Conservation (phyloP, 2,797 vertebrate species). For the Lithobates sylvaticus region DNA sequence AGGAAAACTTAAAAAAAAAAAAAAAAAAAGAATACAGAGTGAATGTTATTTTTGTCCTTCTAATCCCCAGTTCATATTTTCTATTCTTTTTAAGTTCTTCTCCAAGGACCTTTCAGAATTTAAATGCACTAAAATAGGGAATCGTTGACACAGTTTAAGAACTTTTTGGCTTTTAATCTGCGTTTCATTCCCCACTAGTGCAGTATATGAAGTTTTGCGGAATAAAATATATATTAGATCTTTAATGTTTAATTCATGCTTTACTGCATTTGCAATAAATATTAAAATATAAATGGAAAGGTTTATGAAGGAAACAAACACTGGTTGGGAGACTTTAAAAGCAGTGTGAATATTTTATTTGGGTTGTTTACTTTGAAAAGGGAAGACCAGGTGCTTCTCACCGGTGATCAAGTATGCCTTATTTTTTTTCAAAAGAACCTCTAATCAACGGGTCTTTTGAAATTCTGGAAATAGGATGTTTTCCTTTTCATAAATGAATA, state of each 20-base stretch:
- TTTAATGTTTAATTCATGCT: conserved; percentile 56
- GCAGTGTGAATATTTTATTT: conserved; percentile 44
- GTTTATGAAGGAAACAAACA: not conserved
- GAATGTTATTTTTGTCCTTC: not conserved
- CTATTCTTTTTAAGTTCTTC: not conserved
- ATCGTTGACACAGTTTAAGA: conserved; percentile 30
- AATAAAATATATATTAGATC: conserved; percentile 51
- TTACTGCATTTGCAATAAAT: conserved; percentile 48
- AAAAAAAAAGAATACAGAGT: not conserved
- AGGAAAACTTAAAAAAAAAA: not conserved
- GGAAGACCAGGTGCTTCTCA: conserved; percentile 24
- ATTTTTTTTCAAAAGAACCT: conserved; percentile 16
- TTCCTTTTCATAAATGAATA: not conserved
- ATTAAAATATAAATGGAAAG: conserved; percentile 39
- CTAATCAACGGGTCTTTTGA: conserved; percentile 5
- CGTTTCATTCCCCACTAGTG: conserved; percentile 1
- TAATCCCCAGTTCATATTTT: not conserved
- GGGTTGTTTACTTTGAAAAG: conserved; percentile 23
- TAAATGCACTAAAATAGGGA: conserved; percentile 32
- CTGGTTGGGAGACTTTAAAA: conserved; percentile 19
- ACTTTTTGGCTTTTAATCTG: conserved; percentile 36
- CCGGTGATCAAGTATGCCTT: conserved; percentile 9
- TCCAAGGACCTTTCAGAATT: conserved; percentile 7
- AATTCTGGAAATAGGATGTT: not conserved
- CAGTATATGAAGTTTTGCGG: conserved; percentile 26